Conservation (phyloP, 1,140 invertebrate species). For the Chironomus striatipennis region DNA sequence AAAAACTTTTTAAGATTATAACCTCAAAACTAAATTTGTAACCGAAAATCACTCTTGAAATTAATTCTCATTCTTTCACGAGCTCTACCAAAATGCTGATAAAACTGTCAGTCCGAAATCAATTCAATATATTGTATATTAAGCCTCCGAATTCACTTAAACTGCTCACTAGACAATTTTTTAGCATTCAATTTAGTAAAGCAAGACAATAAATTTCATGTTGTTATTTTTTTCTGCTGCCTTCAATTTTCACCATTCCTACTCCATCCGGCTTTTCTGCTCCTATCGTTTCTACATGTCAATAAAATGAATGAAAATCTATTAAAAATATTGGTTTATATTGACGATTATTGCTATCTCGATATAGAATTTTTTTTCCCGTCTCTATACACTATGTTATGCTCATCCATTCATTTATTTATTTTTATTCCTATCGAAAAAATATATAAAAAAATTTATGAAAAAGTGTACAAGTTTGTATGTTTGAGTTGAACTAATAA, state of each 20-base stretch:
- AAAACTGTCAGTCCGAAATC: no score
- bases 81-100: no score
- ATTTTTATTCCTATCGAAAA: no score
- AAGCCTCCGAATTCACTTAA: background rate
- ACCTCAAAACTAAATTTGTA: no score
- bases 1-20: no score
- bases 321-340: conserved; percentile 10
- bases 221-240: background rate
- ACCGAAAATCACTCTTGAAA: no score
- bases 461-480: no score
- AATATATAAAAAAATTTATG: no score
- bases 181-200: background rate
- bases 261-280: background rate
- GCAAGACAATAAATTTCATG: conserved; percentile 2
- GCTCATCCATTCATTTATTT: conserved; percentile 5
- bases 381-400: background rate
- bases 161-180: background rate
- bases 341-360: conserved; percentile 6
- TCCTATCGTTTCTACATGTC: background rate
- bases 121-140: no score
- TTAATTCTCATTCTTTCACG: no score
- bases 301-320: conserved; percentile 14
- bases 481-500: background rate
- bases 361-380: background rate
- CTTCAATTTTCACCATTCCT: background rate